These are phyloP conservation scores for Xerus rutilus DNA, from an alignment of 2,797 vertebrate species.

Conservation along the genomic window DNA sequence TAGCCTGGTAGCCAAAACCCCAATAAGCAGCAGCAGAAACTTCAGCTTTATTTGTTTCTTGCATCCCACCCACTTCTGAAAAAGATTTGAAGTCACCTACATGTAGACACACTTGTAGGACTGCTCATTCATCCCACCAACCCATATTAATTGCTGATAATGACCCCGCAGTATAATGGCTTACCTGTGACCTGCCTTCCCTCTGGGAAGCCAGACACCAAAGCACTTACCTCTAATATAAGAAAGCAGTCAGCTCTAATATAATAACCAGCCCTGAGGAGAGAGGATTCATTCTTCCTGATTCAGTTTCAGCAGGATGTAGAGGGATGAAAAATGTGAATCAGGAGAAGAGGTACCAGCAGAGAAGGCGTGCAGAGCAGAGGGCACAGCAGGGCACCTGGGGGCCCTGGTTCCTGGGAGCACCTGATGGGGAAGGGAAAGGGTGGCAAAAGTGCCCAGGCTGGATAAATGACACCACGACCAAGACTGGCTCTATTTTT, in stretches of 20 bases:
- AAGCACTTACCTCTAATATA: slow-evolving; percentile 45
- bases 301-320: slow-evolving; percentile 41
- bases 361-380: background rate
- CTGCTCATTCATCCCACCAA: background rate
- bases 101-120: background rate
- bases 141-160: background rate
- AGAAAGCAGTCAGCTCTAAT: slow-evolving; percentile 47
- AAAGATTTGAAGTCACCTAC: background rate
- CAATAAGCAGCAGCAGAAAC: background rate
- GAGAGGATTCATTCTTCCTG: slow-evolving; percentile 50
- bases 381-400: background rate
- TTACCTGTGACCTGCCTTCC: slow-evolving; percentile 27
- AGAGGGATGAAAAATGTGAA: background rate
- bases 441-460: background rate
- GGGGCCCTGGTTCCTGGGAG: background rate
- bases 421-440: accelerated
- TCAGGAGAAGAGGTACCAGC: background rate
- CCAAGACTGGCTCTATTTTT: background rate
- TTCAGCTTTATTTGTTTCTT: background rate
- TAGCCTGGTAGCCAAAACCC: background rate
- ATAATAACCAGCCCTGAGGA: slow-evolving; percentile 22
- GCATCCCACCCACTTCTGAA: background rate
- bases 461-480: background rate
- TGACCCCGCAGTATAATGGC: background rate
- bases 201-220: slow-evolving; percentile 42